These are phyloP conservation scores for Dastarcus helophoroides DNA, from an alignment of 2,888 invertebrate species.

Conservation along the genomic window DNA sequence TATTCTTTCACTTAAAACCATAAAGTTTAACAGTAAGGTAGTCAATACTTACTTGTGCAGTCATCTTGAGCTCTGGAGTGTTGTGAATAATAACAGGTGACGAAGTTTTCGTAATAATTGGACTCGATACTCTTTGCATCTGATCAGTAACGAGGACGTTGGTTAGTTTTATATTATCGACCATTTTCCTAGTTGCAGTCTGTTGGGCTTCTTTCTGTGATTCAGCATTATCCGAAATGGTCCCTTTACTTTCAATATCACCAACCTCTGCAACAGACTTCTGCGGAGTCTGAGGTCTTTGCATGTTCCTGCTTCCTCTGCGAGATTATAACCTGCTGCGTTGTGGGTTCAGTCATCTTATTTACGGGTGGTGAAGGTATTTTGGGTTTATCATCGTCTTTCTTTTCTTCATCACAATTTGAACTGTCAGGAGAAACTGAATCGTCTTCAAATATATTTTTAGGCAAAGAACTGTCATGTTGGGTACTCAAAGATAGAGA, in stretches of 20 bases:
- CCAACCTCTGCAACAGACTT: no score
- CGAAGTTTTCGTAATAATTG: conserved; percentile 23
- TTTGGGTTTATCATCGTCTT: conserved; percentile 28
- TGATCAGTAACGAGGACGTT: conserved; percentile 35
- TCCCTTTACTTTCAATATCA: no score
- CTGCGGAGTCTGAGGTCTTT: no score
- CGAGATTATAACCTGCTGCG: no score
- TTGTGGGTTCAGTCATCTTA: no score
- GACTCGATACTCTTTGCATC: conserved; percentile 30
- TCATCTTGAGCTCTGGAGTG: conserved; percentile 35
- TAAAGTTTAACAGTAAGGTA: no score
- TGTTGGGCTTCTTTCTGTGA: no score
- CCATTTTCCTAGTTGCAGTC: conserved; percentile 3
- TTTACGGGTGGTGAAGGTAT: conserved; percentile 19
- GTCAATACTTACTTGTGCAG: no score
- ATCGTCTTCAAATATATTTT: conserved; percentile 57
- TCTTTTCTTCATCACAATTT: conserved; percentile 35
- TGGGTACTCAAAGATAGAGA: conserved; percentile 43
- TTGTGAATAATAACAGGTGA: conserved; percentile 29
- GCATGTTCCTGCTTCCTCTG: no score
- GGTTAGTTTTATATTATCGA: conserved; percentile 30
- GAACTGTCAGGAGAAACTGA: conserved; percentile 48
- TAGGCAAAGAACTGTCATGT: conserved; percentile 49
- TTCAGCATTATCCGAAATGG: no score
- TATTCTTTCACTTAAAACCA: no score